Percentiles rank a stretch among this genome's conserved stretches.
phyloP scores from a whole-genome alignment of 2,888 invertebrate genomes.

The Xestia ashworthii region DNA sequence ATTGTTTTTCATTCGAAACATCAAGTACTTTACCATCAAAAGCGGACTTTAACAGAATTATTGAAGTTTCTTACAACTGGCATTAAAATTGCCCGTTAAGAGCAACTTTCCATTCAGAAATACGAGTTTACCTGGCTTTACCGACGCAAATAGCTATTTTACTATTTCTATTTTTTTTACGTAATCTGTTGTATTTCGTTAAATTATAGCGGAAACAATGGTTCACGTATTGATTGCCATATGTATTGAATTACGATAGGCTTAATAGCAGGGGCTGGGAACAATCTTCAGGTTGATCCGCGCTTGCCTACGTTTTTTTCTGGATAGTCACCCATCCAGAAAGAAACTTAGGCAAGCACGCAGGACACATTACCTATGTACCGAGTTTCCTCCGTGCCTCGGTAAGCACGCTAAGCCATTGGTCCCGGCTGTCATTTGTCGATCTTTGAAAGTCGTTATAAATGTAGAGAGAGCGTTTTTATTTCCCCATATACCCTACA shows the following conservation, averaged over 20 bases:
- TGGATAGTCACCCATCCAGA: too few relatives aligned
- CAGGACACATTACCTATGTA: too few relatives aligned
- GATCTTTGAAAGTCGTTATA: too few relatives aligned
- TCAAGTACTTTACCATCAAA: conserved; percentile 53
- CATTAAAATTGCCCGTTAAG: conserved; percentile 68
- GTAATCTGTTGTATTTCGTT: neutral
- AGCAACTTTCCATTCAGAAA: conserved; percentile 51
- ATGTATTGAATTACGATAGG: neutral
- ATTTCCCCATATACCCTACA: too few relatives aligned
- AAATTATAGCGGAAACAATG: neutral
- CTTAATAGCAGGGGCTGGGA: too few relatives aligned
- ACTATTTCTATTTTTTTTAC: neutral
- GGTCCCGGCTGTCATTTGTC: too few relatives aligned
- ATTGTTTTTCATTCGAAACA: conserved; percentile 49
- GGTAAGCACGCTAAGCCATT: too few relatives aligned
- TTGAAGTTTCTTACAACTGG: conserved; percentile 68
- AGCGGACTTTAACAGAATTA: conserved; percentile 59
- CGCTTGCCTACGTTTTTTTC: too few relatives aligned
- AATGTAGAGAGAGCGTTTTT: too few relatives aligned
- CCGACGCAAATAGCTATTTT: conserved; percentile 19
- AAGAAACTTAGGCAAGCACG: too few relatives aligned
- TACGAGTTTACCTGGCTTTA: neutral
- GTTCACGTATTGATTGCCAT: neutral
- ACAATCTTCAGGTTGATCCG: too few relatives aligned
- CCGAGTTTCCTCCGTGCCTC: too few relatives aligned